These are phyloP conservation scores for Idaea biselata DNA, from an alignment of 2,888 invertebrate species.

Conservation along the genomic window DNA sequence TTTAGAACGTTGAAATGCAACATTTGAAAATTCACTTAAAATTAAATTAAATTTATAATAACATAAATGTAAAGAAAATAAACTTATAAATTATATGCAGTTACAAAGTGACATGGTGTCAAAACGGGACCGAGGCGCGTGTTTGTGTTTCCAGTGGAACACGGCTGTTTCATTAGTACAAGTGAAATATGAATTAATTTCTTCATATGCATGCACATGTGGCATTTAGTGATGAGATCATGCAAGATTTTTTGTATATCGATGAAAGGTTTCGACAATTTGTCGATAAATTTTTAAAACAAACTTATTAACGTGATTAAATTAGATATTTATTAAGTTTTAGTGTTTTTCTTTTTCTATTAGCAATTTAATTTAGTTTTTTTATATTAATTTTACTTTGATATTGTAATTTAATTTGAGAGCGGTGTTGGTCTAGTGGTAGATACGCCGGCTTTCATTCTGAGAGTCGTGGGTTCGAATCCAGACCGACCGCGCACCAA, in stretches of 20 bases:
- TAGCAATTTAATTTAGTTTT: too few species aligned
- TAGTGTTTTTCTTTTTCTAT: neutral
- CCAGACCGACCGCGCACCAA: too few species aligned
- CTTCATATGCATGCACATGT: slow-evolving; percentile 50
- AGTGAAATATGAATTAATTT: slow-evolving; percentile 70
- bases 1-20: neutral
- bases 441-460: too few species aligned
- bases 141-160: slow-evolving; percentile 24
- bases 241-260: neutral
- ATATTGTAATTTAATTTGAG: too few species aligned
- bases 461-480: too few species aligned
- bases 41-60: neutral
- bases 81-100: slow-evolving; percentile 5
- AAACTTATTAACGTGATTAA: neutral
- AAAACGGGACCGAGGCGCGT: slow-evolving; percentile 11
- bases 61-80: slow-evolving; percentile 12
- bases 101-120: neutral
- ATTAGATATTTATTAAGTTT: neutral
- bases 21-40: neutral
- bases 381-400: too few species aligned
- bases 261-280: slow-evolving; percentile 17
- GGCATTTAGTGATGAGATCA: slow-evolving; percentile 36
- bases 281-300: slow-evolving; percentile 1
- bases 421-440: too few species aligned
- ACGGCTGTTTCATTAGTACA: slow-evolving; percentile 56